These are phyloP conservation scores for Oopsacas minuta DNA, from an alignment of 37 sponge, comb jelly and placozoan species.

Conservation along the genomic window DNA sequence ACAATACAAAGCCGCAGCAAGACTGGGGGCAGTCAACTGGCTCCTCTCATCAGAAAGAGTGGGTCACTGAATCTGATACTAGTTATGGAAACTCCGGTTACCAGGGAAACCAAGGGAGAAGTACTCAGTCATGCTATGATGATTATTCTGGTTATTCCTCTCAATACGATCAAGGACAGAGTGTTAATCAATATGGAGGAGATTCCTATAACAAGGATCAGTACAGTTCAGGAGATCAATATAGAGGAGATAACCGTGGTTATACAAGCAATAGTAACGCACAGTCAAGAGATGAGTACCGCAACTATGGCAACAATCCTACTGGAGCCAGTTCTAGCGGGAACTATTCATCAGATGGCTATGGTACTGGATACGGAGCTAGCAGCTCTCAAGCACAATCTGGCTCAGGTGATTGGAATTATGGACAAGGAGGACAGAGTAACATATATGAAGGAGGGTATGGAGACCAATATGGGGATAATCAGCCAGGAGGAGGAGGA, in stretches of 20 bases:
- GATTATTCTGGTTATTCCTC: not conserved
- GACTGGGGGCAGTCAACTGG: not conserved
- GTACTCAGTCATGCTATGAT: not conserved
- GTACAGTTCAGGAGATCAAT: not conserved
- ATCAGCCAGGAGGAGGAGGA: not conserved
- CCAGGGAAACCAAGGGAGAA: not conserved
- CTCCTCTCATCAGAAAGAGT: not conserved
- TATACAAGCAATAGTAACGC: not conserved
- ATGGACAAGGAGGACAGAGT: not conserved
- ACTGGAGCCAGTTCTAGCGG: not conserved
- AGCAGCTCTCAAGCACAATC: not conserved
- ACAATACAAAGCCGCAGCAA: not conserved
- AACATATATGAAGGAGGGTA: not conserved
- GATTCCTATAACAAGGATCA: not conserved
- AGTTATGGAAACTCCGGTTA: not conserved
- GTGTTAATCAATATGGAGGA: not conserved
- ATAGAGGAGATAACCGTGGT: not conserved
- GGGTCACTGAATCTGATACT: not conserved
- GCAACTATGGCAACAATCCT: not conserved
- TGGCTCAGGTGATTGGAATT: not conserved
- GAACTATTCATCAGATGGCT: not conserved
- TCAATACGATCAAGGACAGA: not conserved
- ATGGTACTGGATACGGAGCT: not conserved
- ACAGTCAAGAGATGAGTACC: not conserved
- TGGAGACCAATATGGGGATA: not conserved